phyloP scores from a whole-genome alignment of 2,113 vertebrate species.

The Leucoraja erinaceus region DNA sequence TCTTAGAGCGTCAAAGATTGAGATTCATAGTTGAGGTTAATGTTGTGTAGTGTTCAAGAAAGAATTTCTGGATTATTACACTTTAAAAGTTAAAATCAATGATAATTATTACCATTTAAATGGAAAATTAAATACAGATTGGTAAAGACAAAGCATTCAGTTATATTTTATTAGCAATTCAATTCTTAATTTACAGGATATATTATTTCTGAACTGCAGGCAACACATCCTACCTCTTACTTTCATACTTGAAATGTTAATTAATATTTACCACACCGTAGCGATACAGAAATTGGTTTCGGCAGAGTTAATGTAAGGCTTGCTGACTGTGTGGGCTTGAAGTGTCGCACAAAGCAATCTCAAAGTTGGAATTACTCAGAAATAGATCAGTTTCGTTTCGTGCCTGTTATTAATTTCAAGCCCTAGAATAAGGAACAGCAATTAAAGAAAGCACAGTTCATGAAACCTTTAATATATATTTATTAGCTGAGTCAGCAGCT shows the following conservation, averaged over 20 bases:
- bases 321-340: conserved; percentile 25
- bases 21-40: too few relatives aligned
- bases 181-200: neutral
- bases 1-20: too few relatives aligned
- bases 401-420: neutral
- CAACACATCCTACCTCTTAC: conserved; percentile 2
- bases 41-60: too few relatives aligned
- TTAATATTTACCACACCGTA: conserved; percentile 23
- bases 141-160: neutral
- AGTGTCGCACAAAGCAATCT: conserved; percentile 20
- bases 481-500: conserved; percentile 19
- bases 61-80: neutral
- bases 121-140: neutral
- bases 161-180: neutral
- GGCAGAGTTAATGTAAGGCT: conserved; percentile 16
- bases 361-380: conserved; percentile 24
- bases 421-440: neutral
- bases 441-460: conserved; percentile 21
- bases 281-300: conserved; percentile 1
- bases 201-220: conserved; percentile 5
- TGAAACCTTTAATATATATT: conserved; percentile 20
- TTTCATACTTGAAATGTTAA: conserved; percentile 28
- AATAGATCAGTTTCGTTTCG: conserved; percentile 19
- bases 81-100: neutral
- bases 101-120: conserved; percentile 23